Conservation (phyloP, 2,888 invertebrate species). For the Euzetes globulus region DNA sequence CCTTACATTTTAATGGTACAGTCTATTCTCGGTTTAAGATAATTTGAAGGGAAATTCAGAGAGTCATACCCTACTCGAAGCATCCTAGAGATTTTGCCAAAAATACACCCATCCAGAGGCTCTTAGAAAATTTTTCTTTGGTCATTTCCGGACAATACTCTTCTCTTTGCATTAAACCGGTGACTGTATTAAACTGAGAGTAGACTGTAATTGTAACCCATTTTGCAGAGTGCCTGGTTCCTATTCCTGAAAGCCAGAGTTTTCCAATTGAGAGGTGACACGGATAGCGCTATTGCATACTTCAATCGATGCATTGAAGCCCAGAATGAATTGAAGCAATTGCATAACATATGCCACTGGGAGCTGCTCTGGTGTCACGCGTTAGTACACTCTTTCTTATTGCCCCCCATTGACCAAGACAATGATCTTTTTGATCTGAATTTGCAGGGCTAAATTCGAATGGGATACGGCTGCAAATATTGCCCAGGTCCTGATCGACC, state of each 20-base stretch:
- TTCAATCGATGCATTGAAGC: constrained; percentile 68
- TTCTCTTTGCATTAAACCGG: no score
- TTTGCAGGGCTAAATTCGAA: constrained; percentile 53
- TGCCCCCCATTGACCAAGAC: no score
- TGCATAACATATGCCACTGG: constrained; percentile 89
- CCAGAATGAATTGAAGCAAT: constrained; percentile 63
- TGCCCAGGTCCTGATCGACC: constrained; percentile 61
- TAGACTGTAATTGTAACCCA: constrained; percentile 35
- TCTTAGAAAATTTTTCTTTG: no score
- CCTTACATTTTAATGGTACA: no score
- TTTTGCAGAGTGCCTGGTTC: constrained; percentile 76
- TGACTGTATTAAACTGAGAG: no score
- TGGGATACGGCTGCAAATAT: constrained; percentile 69
- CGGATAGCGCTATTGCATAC: constrained; percentile 60
- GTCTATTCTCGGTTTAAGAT: no score
- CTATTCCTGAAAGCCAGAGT: constrained; percentile 80
- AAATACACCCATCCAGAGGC: no score
- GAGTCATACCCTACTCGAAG: no score
- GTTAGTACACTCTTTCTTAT: constrained; percentile 51
- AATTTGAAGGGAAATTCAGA: no score
- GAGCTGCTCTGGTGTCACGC: constrained; percentile 83
- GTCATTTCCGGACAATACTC: no score
- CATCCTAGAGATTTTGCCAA: no score
- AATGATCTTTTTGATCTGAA: no score
- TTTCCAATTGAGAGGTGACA: constrained; percentile 69